Evolutionary conservation across 2,113 vertebrate species (phyloP).

Genomic region (Albula goreensis): DNA sequence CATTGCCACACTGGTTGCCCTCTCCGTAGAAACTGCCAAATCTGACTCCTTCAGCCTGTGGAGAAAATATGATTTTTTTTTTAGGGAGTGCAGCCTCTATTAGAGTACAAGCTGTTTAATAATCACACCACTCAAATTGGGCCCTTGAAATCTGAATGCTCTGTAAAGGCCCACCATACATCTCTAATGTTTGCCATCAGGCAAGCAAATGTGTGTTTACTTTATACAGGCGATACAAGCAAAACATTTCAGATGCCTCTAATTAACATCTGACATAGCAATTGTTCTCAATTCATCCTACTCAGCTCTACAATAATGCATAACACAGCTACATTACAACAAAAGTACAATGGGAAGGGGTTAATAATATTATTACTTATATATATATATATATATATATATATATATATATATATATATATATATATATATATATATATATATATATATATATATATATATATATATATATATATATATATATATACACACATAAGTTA

Average conservation of each 20-base stretch:
- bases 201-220: neutral
- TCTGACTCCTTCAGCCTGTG: slow-evolving; percentile 87
- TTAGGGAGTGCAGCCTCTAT: neutral
- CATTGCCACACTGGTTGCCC: slow-evolving; percentile 86
- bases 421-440: too few relatives aligned
- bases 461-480: too few relatives aligned
- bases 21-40: slow-evolving; percentile 85
- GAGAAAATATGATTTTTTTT: slow-evolving; percentile 11
- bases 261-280: too few relatives aligned
- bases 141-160: neutral
- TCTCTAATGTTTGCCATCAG: neutral
- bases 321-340: neutral
- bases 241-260: too few relatives aligned
- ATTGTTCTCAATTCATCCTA: neutral
- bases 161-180: neutral
- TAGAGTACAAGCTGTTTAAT: neutral
- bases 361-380: neutral
- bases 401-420: too few relatives aligned
- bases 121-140: neutral
- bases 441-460: too few relatives aligned
- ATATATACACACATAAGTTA: too few relatives aligned
- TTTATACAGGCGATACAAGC: too few relatives aligned
- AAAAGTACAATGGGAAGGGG: neutral
- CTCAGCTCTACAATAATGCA: neutral
- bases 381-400: too few relatives aligned